Evolutionary conservation across 2,113 vertebrate species (phyloP).

Genomic region (Ptychochromis oligacanthus): DNA sequence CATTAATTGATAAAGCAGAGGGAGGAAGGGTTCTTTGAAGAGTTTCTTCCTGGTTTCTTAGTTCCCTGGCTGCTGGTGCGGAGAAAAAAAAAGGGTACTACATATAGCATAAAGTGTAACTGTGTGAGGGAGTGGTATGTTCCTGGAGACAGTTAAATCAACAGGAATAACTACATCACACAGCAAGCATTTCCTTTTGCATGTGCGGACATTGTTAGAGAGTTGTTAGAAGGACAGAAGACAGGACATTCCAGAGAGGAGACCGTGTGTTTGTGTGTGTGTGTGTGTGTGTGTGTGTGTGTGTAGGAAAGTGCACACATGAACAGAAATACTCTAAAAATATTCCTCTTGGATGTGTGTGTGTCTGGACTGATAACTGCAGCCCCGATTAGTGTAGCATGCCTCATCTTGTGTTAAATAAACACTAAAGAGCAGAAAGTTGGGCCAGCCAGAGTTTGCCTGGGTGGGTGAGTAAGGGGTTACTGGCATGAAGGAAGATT

Average conservation of each 20-base stretch:
- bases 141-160: slow-evolving; percentile 62
- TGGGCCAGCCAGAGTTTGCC: neutral
- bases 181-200: slow-evolving; percentile 65
- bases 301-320: slow-evolving; percentile 30
- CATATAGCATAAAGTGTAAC: slow-evolving; percentile 50
- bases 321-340: slow-evolving; percentile 14
- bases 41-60: slow-evolving; percentile 51
- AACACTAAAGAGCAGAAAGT: neutral
- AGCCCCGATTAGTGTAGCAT: neutral
- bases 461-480: slow-evolving; percentile 35
- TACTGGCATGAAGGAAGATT: slow-evolving; percentile 37
- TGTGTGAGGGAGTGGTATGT: slow-evolving; percentile 53
- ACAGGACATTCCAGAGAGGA: slow-evolving; percentile 60
- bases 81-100: slow-evolving; percentile 24
- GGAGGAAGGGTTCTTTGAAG: slow-evolving; percentile 61
- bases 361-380: slow-evolving; percentile 29
- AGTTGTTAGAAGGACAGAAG: slow-evolving; percentile 64
- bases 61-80: slow-evolving; percentile 39
- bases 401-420: slow-evolving; percentile 11
- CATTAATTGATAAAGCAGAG: slow-evolving; percentile 63
- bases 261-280: slow-evolving; percentile 7
- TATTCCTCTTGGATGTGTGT: too few relatives aligned
- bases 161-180: slow-evolving; percentile 69
- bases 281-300: slow-evolving; percentile 25
- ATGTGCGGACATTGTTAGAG: slow-evolving; percentile 68